phyloP scores from a whole-genome alignment of 2,888 invertebrate species.

The Cartodere bifasciata region DNA sequence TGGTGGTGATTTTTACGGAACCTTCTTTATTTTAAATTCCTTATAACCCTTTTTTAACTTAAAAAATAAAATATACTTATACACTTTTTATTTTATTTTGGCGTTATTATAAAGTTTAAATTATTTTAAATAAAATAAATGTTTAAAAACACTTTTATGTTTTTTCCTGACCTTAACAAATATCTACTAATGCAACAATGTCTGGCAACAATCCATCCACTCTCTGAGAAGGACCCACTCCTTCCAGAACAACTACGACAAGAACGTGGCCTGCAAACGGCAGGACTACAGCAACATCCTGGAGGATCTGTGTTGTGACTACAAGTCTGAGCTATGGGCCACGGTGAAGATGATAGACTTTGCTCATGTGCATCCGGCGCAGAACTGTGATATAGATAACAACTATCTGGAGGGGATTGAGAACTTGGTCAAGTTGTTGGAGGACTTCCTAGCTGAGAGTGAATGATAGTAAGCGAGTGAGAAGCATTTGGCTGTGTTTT shows the following conservation, averaged over 20 bases:
- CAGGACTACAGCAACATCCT: constrained; percentile 43
- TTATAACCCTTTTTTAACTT: too few relatives aligned
- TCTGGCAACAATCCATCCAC: constrained; percentile 42
- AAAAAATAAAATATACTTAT: too few relatives aligned
- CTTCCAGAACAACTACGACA: constrained; percentile 54
- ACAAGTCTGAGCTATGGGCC: constrained; percentile 41
- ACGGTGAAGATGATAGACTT: constrained; percentile 86
- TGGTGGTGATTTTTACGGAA: too few relatives aligned
- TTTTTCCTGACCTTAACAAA: too few relatives aligned
- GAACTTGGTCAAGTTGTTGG: constrained; percentile 60
- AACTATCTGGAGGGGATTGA: constrained; percentile 79
- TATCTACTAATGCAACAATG: too few relatives aligned
- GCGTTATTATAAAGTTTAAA: too few relatives aligned
- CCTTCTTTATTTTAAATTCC: too few relatives aligned
- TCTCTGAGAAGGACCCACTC: constrained; percentile 50
- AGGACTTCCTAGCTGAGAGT: constrained; percentile 48
- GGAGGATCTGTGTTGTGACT: constrained; percentile 43
- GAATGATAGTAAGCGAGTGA: too few relatives aligned
- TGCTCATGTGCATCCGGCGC: constrained; percentile 75
- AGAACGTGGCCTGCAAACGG: constrained; percentile 48
- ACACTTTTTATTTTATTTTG: too few relatives aligned
- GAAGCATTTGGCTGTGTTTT: too few relatives aligned
- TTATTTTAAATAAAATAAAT: too few relatives aligned
- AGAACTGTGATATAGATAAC: constrained; percentile 49
- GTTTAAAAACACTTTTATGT: too few relatives aligned